Conservation (phyloP, 2,888 invertebrate genomes). For the Metopia argyrocephala region DNA sequence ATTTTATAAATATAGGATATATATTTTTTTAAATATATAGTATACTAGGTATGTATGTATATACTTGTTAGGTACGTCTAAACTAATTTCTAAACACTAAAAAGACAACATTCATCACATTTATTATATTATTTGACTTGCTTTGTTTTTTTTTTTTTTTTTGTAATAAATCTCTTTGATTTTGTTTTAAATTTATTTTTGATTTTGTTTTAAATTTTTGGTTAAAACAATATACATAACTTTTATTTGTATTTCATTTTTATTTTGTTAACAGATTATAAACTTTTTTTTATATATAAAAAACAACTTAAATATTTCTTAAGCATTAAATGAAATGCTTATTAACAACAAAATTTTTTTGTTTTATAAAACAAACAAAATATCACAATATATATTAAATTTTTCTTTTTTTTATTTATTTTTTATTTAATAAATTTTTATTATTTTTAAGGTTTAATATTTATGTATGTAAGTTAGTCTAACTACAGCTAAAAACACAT, state of each 20-base stretch:
- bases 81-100: conserved; percentile 59
- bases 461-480: conserved; percentile 26
- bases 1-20: conserved; percentile 33
- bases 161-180: conserved; percentile 40
- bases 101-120: conserved; percentile 63
- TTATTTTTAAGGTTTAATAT: conserved; percentile 13
- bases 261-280: conserved; percentile 21
- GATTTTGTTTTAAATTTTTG: neutral
- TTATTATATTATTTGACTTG: conserved; percentile 32
- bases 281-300: conserved; percentile 26
- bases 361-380: conserved; percentile 62
- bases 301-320: neutral
- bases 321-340: neutral
- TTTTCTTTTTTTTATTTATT: conserved; percentile 37
- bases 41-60: conserved; percentile 13
- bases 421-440: conserved; percentile 38
- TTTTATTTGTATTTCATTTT: neutral
- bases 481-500: conserved; percentile 73
- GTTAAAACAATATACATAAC: neutral
- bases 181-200: neutral
- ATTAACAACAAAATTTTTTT: conserved; percentile 13
- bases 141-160: neutral
- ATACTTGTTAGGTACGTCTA: conserved; percentile 48
- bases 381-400: conserved; percentile 71
- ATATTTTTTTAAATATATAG: conserved; percentile 5